phyloP scores from a whole-genome alignment of 2,888 invertebrate species.

The Drosophila kuntzei region DNA sequence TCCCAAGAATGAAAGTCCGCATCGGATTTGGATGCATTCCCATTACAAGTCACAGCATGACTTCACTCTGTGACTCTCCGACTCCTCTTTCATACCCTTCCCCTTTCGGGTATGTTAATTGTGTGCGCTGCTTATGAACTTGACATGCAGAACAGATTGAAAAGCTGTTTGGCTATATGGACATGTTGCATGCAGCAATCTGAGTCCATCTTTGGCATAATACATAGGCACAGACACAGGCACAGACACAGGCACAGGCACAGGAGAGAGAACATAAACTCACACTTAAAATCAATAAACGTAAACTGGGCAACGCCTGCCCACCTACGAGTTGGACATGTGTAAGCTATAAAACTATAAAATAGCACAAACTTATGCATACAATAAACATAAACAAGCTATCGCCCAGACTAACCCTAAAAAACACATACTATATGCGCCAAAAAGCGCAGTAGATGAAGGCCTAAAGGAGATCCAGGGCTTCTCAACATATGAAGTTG shows the following conservation, averaged over 20 bases:
- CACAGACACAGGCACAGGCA: no score
- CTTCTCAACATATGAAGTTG: slow-evolving; percentile 66
- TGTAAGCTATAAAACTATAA: slow-evolving; percentile 71
- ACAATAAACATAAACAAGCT: slow-evolving; percentile 72
- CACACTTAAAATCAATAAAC: slow-evolving; percentile 80
- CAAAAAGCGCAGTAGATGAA: slow-evolving; percentile 21
- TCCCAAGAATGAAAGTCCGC: slow-evolving; percentile 33
- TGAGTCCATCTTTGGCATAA: slow-evolving; percentile 8
- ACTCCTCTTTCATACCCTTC: not conserved
- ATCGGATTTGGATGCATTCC: slow-evolving; percentile 30
- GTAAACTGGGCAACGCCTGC: slow-evolving; percentile 69
- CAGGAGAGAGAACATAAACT: slow-evolving; percentile 67
- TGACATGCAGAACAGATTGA: slow-evolving; percentile 66
- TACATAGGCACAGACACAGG: not conserved
- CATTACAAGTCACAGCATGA: slow-evolving; percentile 66
- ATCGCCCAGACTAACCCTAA: slow-evolving; percentile 43
- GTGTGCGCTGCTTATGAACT: slow-evolving; percentile 69
- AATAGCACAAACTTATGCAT: slow-evolving; percentile 74
- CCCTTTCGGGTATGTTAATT: slow-evolving; percentile 49
- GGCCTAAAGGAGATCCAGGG: not conserved
- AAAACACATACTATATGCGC: slow-evolving; percentile 37
- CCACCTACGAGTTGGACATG: slow-evolving; percentile 64
- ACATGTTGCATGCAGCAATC: slow-evolving; percentile 32
- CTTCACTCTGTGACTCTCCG: slow-evolving; percentile 13
- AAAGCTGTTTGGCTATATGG: slow-evolving; percentile 30